Conservation (phyloP, 2,113 vertebrate genomes). For the Callorhinus ursinus region DNA sequence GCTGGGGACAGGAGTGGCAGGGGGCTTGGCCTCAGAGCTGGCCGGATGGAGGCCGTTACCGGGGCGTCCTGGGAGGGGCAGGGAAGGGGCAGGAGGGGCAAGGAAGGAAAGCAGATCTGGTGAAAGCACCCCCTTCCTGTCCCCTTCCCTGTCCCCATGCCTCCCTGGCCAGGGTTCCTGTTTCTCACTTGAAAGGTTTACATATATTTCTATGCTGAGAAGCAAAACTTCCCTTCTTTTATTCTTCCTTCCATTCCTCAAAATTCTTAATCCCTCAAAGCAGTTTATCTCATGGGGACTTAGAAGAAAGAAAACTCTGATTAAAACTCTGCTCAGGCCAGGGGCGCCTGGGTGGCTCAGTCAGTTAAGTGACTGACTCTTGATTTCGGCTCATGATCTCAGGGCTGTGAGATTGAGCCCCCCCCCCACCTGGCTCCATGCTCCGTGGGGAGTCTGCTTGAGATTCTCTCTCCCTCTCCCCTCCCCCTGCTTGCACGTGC, state of each 20-base stretch:
- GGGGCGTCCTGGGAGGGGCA: background rate
- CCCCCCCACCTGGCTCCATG: no score
- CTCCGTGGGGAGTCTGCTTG: no score
- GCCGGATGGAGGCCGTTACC: background rate
- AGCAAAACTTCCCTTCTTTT: background rate
- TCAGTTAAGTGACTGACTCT: background rate
- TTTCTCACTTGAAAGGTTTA: background rate
- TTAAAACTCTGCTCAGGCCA: background rate
- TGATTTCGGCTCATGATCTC: background rate
- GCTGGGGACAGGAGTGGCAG: background rate
- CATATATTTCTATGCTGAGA: background rate
- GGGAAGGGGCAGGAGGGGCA: background rate
- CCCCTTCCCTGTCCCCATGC: no score
- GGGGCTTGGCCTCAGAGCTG: background rate
- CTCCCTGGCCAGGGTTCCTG: no score
- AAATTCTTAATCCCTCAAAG: background rate
- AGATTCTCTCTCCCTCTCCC: no score
- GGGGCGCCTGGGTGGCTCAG: background rate
- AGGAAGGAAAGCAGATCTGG: background rate
- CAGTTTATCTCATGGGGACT: background rate
- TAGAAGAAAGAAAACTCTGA: conserved; percentile 12
- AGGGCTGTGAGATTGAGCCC: no score
- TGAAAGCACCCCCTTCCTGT: no score
- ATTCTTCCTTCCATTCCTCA: background rate
- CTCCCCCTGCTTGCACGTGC: no score